Percentiles rank a stretch among this genome's conserved stretches.
These are phyloP conservation scores for Eptatretus atami DNA, from an alignment of 2,797 vertebrate species.

Conservation along the genomic window DNA sequence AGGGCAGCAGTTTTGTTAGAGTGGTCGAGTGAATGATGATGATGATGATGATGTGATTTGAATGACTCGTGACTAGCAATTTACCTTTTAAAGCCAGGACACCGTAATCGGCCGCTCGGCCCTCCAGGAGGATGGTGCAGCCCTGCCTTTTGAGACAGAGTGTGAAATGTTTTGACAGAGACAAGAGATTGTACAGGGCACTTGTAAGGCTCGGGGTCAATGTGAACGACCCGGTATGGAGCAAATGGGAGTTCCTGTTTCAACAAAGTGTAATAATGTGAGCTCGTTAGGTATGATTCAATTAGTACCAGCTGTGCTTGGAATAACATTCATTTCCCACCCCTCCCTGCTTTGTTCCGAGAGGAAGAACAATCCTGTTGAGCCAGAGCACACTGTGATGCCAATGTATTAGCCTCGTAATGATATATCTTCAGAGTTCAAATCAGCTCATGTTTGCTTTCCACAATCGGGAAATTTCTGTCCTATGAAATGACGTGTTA, in stretches of 20 bases:
- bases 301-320: slow-evolving; percentile 5
- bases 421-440: not conserved
- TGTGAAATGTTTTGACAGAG: slow-evolving; percentile 5
- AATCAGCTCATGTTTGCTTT: slow-evolving; percentile 1
- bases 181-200: not conserved
- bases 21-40: too few species aligned
- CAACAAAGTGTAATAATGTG: slow-evolving; percentile 5
- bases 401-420: not conserved
- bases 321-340: not conserved
- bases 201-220: not conserved
- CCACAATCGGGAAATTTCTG: too few species aligned
- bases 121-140: too few species aligned
- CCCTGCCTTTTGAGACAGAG: not conserved
- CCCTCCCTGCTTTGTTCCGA: too few species aligned
- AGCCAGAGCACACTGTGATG: too few species aligned
- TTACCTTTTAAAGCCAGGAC: too few species aligned
- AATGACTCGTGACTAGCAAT: too few species aligned
- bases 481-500: too few species aligned
- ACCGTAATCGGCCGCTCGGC: too few species aligned
- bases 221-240: not conserved
- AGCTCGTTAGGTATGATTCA: slow-evolving; percentile 3
- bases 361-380: too few species aligned
- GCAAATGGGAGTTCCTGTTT: not conserved
- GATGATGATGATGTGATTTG: too few species aligned
- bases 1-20: too few species aligned